Percentiles rank a stretch among this genome's conserved stretches.
Conservation (phyloP, 2,113 vertebrate species). For the Mormyrus lacerda region DNA sequence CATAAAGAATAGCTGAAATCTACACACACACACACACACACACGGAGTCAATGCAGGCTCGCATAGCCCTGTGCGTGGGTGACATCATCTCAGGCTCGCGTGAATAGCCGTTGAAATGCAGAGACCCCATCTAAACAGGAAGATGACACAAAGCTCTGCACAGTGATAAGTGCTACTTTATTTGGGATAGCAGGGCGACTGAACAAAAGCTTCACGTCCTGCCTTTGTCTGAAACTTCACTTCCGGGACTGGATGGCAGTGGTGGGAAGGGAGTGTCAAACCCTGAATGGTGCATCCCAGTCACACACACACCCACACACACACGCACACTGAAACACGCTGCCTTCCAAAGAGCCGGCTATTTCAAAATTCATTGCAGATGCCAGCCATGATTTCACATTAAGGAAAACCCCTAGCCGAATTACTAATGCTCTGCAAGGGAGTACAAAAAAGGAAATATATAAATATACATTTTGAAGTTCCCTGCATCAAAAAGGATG, state of each 20-base stretch:
- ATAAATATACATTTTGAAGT: background rate
- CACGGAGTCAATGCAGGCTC: background rate
- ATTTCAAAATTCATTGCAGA: background rate
- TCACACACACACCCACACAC: background rate
- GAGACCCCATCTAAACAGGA: background rate
- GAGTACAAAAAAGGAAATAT: background rate
- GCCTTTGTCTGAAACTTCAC: background rate
- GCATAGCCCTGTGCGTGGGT: conserved; percentile 34
- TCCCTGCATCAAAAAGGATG: background rate
- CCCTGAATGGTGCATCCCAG: background rate
- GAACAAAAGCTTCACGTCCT: background rate
- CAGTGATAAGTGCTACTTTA: background rate
- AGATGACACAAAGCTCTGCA: background rate
- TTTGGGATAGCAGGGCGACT: background rate
- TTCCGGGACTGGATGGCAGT: background rate
- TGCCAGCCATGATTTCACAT: background rate
- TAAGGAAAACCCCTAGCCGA: background rate
- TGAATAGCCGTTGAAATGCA: background rate
- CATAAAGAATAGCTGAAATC: background rate
- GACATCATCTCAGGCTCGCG: conserved; percentile 45
- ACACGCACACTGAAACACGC: background rate
- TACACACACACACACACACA: conserved; percentile 9
- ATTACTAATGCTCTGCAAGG: background rate
- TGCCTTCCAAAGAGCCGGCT: background rate
- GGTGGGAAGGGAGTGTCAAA: background rate